phyloP scores from a whole-genome alignment of 2,797 vertebrate species.

The Diplodus sargus region DNA sequence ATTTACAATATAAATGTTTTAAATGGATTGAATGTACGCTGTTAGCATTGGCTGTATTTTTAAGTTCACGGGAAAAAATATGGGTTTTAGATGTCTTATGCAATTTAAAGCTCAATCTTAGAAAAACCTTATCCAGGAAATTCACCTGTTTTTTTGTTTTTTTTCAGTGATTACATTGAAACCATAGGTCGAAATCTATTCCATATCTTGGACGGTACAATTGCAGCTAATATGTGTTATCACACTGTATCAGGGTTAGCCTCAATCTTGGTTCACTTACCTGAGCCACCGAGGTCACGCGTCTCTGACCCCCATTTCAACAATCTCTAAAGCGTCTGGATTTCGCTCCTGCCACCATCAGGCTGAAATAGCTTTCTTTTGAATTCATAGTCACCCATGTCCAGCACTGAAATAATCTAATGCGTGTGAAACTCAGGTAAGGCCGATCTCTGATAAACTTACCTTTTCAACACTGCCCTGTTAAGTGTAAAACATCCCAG shows the following conservation, averaged over 20 bases:
- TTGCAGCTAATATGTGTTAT: not conserved
- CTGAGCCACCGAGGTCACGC: conserved; percentile 43
- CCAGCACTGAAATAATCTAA: conserved; percentile 53
- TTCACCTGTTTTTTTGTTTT: not conserved
- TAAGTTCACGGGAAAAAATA: too few species aligned
- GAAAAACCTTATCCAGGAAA: too few species aligned
- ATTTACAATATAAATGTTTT: too few species aligned
- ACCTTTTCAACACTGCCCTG: conserved; percentile 32
- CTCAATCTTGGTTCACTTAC: conserved; percentile 52
- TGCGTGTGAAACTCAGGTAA: conserved; percentile 23
- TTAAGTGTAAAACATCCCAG: conserved; percentile 37
- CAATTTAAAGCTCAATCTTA: not conserved
- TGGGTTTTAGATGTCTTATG: too few species aligned
- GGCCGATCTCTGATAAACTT: conserved; percentile 60
- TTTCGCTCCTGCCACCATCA: conserved; percentile 25
- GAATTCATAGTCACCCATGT: conserved; percentile 28
- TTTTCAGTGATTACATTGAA: not conserved
- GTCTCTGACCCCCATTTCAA: conserved; percentile 64
- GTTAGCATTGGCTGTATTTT: too few species aligned
- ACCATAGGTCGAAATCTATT: not conserved
- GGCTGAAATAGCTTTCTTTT: conserved; percentile 31
- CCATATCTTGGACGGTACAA: not conserved
- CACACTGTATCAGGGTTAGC: conserved; percentile 18
- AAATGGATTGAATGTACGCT: too few species aligned
- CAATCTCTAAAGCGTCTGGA: conserved; percentile 46